These are phyloP conservation scores for Ochotona princeps DNA, from an alignment of 2,113 vertebrate species.

Conservation along the genomic window DNA sequence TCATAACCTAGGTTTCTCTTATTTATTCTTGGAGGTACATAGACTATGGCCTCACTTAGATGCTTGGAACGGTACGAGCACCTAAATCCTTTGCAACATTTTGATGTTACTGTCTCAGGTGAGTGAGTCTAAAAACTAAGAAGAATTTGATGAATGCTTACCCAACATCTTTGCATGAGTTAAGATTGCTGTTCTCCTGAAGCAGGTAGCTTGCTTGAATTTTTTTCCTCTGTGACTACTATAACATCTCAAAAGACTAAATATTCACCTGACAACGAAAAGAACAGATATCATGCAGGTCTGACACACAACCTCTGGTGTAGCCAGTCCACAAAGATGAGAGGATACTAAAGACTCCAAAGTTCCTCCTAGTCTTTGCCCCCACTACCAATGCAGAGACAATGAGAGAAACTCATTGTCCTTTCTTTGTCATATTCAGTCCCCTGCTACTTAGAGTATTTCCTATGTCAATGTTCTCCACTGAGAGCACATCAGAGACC, in stretches of 20 bases:
- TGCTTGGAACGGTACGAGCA: neutral
- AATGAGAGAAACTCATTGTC: neutral
- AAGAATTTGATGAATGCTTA: neutral
- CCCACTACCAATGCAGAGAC: neutral
- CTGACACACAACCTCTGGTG: neutral
- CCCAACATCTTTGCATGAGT: neutral
- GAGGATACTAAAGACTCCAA: neutral
- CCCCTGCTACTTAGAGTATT: neutral
- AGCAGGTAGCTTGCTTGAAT: neutral
- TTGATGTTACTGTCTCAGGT: neutral
- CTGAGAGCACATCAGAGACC: neutral
- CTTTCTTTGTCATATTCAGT: neutral
- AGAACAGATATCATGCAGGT: neutral
- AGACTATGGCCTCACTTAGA: neutral
- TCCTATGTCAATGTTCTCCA: neutral
- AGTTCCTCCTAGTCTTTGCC: neutral
- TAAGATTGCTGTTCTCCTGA: neutral
- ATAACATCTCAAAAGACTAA: neutral
- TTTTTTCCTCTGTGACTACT: neutral
- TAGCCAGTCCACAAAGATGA: neutral
- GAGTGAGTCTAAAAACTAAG: neutral
- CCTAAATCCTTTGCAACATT: neutral
- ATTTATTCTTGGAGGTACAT: neutral
- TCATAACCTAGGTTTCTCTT: neutral
- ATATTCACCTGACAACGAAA: neutral